phyloP scores from a whole-genome alignment of 2,888 invertebrate genomes.

The Dorcus hopei region DNA sequence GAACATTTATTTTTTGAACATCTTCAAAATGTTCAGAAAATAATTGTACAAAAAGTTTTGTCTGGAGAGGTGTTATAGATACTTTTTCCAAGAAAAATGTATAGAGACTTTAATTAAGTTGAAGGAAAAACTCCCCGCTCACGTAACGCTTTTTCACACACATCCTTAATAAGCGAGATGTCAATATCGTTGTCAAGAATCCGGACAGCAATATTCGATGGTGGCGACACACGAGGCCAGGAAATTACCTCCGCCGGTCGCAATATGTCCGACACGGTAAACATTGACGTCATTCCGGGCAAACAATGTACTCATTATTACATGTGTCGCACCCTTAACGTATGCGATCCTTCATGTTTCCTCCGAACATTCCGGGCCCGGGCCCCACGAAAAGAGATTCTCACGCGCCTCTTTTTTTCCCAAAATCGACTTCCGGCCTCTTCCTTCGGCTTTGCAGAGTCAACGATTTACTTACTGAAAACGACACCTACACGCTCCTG shows the following conservation, averaged over 20 bases:
- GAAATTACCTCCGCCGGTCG: slow-evolving; percentile 49
- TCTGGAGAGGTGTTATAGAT: too few relatives aligned
- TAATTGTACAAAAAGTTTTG: too few relatives aligned
- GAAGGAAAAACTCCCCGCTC: too few relatives aligned
- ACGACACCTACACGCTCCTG: background rate
- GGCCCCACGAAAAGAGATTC: background rate
- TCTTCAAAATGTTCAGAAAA: too few relatives aligned
- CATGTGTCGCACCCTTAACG: slow-evolving; percentile 32
- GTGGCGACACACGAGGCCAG: slow-evolving; percentile 28
- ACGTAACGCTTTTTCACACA: too few relatives aligned
- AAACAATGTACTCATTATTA: slow-evolving; percentile 38
- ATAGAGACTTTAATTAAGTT: too few relatives aligned
- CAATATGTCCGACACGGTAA: slow-evolving; percentile 50
- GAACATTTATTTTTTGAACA: too few relatives aligned
- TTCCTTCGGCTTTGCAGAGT: background rate
- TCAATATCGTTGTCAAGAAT: slow-evolving; percentile 6
- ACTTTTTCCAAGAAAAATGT: too few relatives aligned
- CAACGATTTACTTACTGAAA: background rate
- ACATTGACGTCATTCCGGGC: slow-evolving; percentile 47
- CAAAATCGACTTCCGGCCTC: background rate
- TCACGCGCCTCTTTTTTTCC: background rate
- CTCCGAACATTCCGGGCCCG: background rate
- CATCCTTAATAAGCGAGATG: background rate
- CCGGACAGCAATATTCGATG: slow-evolving; percentile 21
- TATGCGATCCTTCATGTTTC: background rate